Evolutionary conservation across 2,113 vertebrate genomes (phyloP).

Genomic region (Perca flavescens): DNA sequence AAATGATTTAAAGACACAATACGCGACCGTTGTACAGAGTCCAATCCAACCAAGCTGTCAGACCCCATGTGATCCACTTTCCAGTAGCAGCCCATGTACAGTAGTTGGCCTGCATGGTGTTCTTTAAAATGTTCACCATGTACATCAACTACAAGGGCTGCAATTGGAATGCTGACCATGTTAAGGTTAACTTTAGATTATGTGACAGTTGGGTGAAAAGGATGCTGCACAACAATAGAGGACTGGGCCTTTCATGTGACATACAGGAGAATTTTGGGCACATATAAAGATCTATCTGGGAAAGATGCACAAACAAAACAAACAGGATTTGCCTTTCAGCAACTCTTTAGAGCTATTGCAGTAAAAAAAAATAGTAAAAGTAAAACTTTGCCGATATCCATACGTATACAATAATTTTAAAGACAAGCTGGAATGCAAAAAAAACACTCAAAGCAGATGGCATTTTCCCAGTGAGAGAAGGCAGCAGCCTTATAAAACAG

Average conservation of each 20-base stretch:
- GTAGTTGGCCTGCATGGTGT: background rate
- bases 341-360: conserved; percentile 51
- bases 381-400: background rate
- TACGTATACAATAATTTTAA: conserved; percentile 49
- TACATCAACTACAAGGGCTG: conserved; percentile 28
- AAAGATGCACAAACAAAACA: conserved; percentile 44
- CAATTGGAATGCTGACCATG: background rate
- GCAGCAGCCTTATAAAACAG: conserved; percentile 65
- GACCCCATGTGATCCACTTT: background rate
- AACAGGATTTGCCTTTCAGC: conserved; percentile 51
- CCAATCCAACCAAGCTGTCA: conserved; percentile 10
- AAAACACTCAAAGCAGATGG: conserved; percentile 52
- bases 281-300: conserved; percentile 11
- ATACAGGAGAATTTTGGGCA: conserved; percentile 42
- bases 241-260: conserved; percentile 53
- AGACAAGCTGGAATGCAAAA: conserved; percentile 68
- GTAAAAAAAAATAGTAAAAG: background rate
- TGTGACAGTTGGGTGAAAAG: conserved; percentile 7
- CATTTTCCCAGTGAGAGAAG: conserved; percentile 38
- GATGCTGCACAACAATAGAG: conserved; percentile 40
- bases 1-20: conserved; percentile 54
- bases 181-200: background rate
- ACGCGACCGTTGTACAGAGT: conserved; percentile 15
- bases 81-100: background rate
- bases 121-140: background rate